A percentile compares a stretch with the other conserved stretches of the same genome.
Conservation (phyloP, 2,797 vertebrate genomes). For the Pseudomugil gertrudae region DNA sequence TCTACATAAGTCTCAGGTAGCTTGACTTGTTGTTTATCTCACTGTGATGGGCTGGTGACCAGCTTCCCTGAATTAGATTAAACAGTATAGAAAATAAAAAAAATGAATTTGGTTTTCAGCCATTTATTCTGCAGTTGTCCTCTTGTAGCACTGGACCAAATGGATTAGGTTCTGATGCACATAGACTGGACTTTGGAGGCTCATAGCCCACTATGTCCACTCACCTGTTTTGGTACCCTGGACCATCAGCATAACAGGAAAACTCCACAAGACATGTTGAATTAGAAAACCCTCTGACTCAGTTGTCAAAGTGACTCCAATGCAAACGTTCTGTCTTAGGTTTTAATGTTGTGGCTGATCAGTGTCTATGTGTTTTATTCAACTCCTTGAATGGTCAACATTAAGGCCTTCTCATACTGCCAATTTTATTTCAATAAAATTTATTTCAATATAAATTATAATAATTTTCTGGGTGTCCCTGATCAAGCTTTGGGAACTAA, state of each 20-base stretch:
- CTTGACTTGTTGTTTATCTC: too few relatives aligned
- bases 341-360: conserved; percentile 6
- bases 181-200: not conserved
- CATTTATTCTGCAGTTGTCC: not conserved
- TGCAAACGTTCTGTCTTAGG: not conserved
- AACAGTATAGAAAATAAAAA: too few relatives aligned
- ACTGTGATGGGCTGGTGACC: too few relatives aligned
- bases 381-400: not conserved
- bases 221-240: not conserved
- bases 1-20: not conserved
- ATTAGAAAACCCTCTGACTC: not conserved
- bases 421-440: not conserved
- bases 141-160: not conserved
- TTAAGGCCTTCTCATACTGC: not conserved
- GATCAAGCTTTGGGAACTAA: conserved; percentile 35
- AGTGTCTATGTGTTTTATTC: not conserved
- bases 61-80: too few relatives aligned
- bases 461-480: not conserved
- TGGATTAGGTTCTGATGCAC: not conserved
- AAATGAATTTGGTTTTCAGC: not conserved
- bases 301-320: not conserved
- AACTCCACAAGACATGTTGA: not conserved
- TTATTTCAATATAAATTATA: not conserved
- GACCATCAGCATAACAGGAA: not conserved
- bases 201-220: too few relatives aligned